Conservation (phyloP, 1,140 invertebrate genomes). For the Dreissena polymorpha region DNA sequence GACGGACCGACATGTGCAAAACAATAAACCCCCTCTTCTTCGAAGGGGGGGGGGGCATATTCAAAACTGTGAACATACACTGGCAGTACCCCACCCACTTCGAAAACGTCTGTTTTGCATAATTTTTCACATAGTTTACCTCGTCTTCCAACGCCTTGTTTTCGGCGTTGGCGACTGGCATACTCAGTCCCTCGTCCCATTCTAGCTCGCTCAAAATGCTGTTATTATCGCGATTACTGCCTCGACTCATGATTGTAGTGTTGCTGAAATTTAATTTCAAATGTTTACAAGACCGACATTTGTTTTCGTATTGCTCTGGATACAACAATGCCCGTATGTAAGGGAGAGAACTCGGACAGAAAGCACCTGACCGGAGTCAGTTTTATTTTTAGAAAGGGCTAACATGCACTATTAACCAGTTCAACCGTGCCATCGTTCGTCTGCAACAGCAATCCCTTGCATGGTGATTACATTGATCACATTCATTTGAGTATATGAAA, state of each 20-base stretch:
- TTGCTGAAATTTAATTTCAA: slow-evolving; percentile 3
- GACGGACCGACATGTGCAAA: no score
- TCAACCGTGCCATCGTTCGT: no score
- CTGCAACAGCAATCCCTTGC: no score
- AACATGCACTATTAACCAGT: no score
- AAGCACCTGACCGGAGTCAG: background rate
- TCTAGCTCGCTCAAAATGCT: slow-evolving; percentile 75
- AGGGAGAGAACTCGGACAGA: slow-evolving; percentile 58
- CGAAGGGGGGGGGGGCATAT: no score
- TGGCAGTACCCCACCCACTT: slow-evolving; percentile 28
- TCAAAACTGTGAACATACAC: no score
- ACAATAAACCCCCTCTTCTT: no score
- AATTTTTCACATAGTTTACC: slow-evolving; percentile 56
- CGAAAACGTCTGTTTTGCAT: background rate
- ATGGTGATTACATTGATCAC: no score
- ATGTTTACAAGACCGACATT: slow-evolving; percentile 36
- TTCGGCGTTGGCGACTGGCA: slow-evolving; percentile 79
- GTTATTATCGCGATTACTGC: slow-evolving; percentile 57
- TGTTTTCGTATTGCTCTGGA: slow-evolving; percentile 72
- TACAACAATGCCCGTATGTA: slow-evolving; percentile 74
- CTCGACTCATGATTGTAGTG: slow-evolving; percentile 66
- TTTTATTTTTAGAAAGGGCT: background rate
- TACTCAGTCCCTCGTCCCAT: slow-evolving; percentile 79
- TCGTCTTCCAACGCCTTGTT: slow-evolving; percentile 78
- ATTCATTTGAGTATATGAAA: no score